A percentile compares a stretch with the other conserved stretches of the same genome.
phyloP scores from a whole-genome alignment of 2,888 invertebrate species.

The Drosophila neutralis region DNA sequence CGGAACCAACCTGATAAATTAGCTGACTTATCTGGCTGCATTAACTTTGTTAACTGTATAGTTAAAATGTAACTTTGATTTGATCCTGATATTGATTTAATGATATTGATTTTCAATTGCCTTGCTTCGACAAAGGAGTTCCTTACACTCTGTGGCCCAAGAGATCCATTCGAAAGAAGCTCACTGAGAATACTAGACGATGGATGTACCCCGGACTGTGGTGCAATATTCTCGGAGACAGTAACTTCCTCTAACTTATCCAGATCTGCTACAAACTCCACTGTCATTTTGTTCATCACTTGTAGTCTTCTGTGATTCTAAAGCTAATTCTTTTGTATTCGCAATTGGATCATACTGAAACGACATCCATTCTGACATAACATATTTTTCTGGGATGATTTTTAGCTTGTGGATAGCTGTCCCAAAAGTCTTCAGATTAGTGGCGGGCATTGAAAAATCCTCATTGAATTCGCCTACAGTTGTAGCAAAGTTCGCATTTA shows the following conservation, averaged over 20 bases:
- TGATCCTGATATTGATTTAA: not conserved
- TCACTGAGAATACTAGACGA: not conserved
- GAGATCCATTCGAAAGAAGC: not conserved
- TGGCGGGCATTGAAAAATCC: constrained; percentile 16
- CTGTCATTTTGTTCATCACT: not conserved
- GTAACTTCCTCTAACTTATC: not conserved
- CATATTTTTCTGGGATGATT: constrained; percentile 4
- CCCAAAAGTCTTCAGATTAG: constrained; percentile 11
- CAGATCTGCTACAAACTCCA: constrained; percentile 7
- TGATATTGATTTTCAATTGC: not conserved
- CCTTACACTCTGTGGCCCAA: not conserved
- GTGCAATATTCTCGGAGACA: not conserved
- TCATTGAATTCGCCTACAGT: constrained; percentile 1
- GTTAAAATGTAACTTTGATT: not conserved
- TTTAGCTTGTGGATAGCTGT: constrained; percentile 15
- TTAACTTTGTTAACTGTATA: not conserved
- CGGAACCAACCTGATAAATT: not conserved
- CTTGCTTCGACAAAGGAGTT: not conserved
- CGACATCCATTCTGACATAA: constrained; percentile 16
- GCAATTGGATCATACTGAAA: constrained; percentile 8
- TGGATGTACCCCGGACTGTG: not conserved
- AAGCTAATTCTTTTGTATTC: not conserved
- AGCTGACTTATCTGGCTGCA: not conserved
- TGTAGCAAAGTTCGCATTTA: not conserved
- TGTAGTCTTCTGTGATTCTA: not conserved